Percentiles rank a stretch among this genome's conserved stretches.
phyloP scores from a whole-genome alignment of 2,797 vertebrate genomes.

The Cossypha dichroa region DNA sequence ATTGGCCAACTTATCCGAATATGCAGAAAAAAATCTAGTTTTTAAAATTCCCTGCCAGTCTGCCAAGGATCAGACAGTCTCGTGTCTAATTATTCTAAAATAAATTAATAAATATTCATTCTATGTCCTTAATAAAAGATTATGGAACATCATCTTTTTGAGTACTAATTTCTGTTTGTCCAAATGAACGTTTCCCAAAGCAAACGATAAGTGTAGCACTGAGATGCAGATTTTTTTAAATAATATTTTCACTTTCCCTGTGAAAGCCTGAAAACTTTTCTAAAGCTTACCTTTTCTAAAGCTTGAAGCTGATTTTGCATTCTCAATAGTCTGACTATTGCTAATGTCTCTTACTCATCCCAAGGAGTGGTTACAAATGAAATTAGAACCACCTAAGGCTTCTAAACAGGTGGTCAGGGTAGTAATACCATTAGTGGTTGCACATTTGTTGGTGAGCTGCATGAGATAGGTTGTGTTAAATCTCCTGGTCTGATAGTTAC shows the following conservation, averaged over 20 bases:
- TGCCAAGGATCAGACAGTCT: neutral
- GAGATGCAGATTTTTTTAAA: neutral
- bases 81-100: neutral
- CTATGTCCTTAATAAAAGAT: neutral
- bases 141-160: neutral
- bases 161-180: neutral
- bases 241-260: neutral
- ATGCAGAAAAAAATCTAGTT: neutral
- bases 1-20: rapidly evolving
- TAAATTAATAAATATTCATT: neutral
- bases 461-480: neutral
- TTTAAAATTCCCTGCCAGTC: neutral
- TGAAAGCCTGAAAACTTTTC: neutral
- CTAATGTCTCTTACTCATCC: neutral
- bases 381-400: neutral
- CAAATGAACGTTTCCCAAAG: neutral
- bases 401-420: neutral
- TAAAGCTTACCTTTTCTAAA: neutral
- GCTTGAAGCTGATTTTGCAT: neutral
- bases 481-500: neutral
- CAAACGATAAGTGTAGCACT: neutral
- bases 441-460: neutral
- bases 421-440: neutral
- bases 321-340: neutral
- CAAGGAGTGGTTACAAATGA: neutral